phyloP scores from a whole-genome alignment of 2,113 vertebrate genomes.

The Dunckerocampus dactyliophorus region DNA sequence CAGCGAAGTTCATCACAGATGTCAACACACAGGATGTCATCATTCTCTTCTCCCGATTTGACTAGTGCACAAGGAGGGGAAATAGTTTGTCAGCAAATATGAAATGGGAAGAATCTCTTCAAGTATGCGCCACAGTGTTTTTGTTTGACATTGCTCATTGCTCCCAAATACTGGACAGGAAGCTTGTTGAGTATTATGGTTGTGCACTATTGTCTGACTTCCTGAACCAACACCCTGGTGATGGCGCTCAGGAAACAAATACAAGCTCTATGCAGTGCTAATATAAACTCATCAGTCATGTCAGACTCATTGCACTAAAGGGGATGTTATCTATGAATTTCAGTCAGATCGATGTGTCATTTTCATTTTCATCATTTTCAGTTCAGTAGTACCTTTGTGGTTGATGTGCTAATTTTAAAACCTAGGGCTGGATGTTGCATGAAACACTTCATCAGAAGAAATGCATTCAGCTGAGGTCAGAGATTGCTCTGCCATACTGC shows the following conservation, averaged over 20 bases:
- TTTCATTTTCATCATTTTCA: no score
- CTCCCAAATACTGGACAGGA: conserved; percentile 23
- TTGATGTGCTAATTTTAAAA: neutral
- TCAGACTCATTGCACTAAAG: conserved; percentile 2
- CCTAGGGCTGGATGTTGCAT: no score
- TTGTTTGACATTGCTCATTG: neutral
- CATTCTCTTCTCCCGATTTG: neutral
- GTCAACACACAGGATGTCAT: conserved; percentile 15
- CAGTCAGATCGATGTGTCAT: neutral
- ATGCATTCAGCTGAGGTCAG: no score
- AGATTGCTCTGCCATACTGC: no score
- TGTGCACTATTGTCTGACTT: conserved; percentile 43
- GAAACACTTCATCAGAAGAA: no score
- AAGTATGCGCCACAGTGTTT: no score
- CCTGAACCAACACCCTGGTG: conserved; percentile 33
- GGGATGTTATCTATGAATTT: conserved; percentile 2
- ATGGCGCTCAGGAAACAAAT: conserved; percentile 27
- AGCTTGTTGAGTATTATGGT: conserved; percentile 33
- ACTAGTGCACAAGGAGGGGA: neutral
- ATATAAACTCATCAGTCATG: conserved; percentile 22
- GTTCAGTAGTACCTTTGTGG: neutral
- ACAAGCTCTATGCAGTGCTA: neutral
- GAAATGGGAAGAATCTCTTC: neutral
- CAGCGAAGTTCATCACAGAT: conserved; percentile 29
- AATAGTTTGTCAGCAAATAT: neutral